Conservation (phyloP, 2,797 vertebrate species). For the Malurus leucopterus region DNA sequence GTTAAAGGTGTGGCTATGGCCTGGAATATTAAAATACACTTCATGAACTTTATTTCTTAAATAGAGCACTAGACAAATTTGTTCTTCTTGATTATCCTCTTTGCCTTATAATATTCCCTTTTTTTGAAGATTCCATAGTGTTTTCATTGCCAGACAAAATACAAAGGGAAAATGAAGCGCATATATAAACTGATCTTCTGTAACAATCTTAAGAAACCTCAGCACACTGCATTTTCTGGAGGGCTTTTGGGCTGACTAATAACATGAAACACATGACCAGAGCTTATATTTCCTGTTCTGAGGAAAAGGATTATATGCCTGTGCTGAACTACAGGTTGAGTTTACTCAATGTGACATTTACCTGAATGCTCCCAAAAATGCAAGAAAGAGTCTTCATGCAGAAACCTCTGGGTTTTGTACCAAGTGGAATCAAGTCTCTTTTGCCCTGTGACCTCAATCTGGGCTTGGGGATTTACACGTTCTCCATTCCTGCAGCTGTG, state of each 20-base stretch:
- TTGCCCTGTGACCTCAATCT: background rate
- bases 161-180: background rate
- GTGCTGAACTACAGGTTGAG: background rate
- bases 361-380: background rate
- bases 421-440: background rate
- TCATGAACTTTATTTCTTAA: background rate
- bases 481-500: background rate
- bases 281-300: background rate
- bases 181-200: background rate
- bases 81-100: background rate
- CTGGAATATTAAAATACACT: background rate
- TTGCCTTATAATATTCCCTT: background rate
- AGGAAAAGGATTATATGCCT: background rate
- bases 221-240: background rate
- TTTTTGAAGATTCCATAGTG: background rate
- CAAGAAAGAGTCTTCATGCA: background rate
- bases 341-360: no score
- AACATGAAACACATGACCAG: background rate
- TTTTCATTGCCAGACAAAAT: background rate
- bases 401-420: background rate
- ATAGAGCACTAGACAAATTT: background rate
- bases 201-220: background rate
- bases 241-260: background rate
- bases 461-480: fast-evolving
- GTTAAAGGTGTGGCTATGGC: background rate